Evolutionary conservation across 2,888 invertebrate genomes (phyloP).

Genomic region (Lasioglossum oenotherae): DNA sequence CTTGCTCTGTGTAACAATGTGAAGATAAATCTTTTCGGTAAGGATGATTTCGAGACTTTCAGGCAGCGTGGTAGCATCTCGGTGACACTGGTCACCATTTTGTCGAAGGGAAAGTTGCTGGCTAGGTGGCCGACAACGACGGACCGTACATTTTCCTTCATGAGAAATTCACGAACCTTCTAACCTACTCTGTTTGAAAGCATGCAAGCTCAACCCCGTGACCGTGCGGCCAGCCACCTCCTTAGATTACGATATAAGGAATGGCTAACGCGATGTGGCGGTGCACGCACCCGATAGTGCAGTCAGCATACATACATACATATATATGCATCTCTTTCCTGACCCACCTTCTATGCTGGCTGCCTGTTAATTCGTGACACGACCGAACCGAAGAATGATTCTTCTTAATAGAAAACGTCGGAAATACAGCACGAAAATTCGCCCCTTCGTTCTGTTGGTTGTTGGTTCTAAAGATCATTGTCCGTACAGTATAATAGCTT

Average conservation of each 20-base stretch:
- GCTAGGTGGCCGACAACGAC: conserved; percentile 44
- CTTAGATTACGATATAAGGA: conserved; percentile 81
- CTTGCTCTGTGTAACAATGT: not conserved
- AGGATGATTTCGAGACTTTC: not conserved
- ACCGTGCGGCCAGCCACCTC: conserved; percentile 77
- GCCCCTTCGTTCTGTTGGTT: not conserved
- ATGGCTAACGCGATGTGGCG: conserved; percentile 77
- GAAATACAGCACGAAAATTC: not conserved
- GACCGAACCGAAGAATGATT: conserved; percentile 4
- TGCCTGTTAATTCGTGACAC: conserved; percentile 19
- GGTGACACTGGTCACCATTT: conserved; percentile 35
- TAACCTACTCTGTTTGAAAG: conserved; percentile 76
- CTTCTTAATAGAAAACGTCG: conserved; percentile 9
- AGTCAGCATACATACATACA: conserved; percentile 31
- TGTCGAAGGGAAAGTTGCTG: conserved; percentile 34
- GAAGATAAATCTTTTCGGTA: not conserved
- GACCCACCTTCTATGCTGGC: conserved; percentile 64
- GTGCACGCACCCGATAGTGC: conserved; percentile 75
- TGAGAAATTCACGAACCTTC: conserved; percentile 78
- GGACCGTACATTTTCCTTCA: conserved; percentile 71
- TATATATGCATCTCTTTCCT: conserved; percentile 51
- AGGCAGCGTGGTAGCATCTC: not conserved
- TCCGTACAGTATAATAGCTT: not conserved
- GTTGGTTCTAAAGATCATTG: not conserved
- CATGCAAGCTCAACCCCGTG: conserved; percentile 75